These are phyloP conservation scores for Pardosa pseudoannulata DNA, from an alignment of 2,888 invertebrate genomes.

Conservation along the genomic window DNA sequence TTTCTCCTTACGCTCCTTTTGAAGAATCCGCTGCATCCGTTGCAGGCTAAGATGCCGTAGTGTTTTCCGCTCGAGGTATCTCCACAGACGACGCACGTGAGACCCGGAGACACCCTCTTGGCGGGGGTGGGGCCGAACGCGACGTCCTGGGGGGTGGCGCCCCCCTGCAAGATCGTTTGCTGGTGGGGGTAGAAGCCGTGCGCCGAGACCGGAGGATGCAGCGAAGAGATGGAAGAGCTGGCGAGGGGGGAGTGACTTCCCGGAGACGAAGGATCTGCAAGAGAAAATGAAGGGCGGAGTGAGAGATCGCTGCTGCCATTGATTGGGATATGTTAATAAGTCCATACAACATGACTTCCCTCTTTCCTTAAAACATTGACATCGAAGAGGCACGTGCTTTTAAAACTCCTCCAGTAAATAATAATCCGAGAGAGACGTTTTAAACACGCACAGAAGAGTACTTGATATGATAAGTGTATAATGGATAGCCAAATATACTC, in stretches of 20 bases:
- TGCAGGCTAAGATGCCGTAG: constrained; percentile 98
- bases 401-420: too few species aligned
- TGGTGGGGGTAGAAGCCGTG: constrained; percentile 57
- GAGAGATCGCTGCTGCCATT: neutral
- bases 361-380: too few species aligned
- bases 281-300: neutral
- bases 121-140: constrained; percentile 37
- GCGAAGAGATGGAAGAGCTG: constrained; percentile 24
- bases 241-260: constrained; percentile 39
- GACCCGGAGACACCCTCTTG: constrained; percentile 75
- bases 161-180: constrained; percentile 27
- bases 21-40: constrained; percentile 99
- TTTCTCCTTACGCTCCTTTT: constrained; percentile 96
- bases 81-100: constrained; percentile 96
- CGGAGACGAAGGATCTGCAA: constrained; percentile 63
- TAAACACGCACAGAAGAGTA: too few species aligned
- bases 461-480: too few species aligned
- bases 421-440: too few species aligned
- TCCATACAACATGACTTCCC: too few species aligned
- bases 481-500: too few species aligned
- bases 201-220: constrained; percentile 49
- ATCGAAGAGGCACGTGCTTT: too few species aligned
- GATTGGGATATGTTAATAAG: constrained; percentile 10
- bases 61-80: constrained; percentile 98
- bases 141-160: constrained; percentile 32